Evolutionary conservation across 2,113 vertebrate species (phyloP).

Genomic region (Ptilorrhoa leucosticta): DNA sequence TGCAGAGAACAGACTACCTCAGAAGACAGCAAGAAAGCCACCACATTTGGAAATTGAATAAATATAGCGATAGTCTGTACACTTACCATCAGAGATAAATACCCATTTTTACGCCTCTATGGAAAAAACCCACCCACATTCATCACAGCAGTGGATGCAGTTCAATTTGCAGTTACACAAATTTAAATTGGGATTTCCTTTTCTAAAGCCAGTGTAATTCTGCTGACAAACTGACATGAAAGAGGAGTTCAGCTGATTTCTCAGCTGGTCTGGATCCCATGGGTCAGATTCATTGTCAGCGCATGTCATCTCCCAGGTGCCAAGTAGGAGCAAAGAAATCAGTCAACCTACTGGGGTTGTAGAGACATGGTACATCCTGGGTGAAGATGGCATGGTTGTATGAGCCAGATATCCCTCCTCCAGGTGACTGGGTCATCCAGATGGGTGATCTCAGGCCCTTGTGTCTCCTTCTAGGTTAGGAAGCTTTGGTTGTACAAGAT

Average conservation of each 20-base stretch:
- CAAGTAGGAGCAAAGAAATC: not conserved
- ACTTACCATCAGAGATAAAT: not conserved
- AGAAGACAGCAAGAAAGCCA: not conserved
- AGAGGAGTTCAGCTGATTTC: not conserved
- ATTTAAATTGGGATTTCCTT: not conserved
- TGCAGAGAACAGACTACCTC: not conserved
- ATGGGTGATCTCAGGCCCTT: not conserved
- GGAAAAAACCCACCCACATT: not conserved
- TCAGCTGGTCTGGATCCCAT: fast-evolving
- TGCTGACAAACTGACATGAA: not conserved
- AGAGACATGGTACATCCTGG: not conserved
- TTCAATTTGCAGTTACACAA: not conserved
- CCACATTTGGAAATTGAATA: not conserved
- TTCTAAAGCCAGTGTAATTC: not conserved
- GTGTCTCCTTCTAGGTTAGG: not conserved
- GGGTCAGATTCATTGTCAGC: not conserved
- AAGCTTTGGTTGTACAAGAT: not conserved
- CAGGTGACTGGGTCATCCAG: not conserved
- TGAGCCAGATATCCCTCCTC: not conserved
- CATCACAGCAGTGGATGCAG: not conserved
- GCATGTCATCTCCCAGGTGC: not conserved
- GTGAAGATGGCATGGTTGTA: not conserved
- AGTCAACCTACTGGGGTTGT: fast-evolving
- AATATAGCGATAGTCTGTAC: not conserved
- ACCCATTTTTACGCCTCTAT: not conserved